Evolutionary conservation across 2,888 invertebrate species (phyloP), one percentile per base, ranked within the genome.

Genomic region (Scaptomyza reducta): DNA sequence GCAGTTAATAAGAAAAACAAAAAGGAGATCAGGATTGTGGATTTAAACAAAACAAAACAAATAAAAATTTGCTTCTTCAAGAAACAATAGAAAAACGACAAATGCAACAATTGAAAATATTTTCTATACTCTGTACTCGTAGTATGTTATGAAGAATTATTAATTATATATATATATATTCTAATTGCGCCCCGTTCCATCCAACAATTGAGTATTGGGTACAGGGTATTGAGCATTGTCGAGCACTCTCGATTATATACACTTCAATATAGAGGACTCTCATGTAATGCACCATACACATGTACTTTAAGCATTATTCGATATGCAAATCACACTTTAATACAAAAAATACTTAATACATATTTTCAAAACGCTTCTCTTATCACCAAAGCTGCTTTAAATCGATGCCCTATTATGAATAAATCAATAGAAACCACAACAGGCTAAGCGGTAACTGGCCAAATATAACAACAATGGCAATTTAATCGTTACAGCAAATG

Each of bases 311-410:
- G 47, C 54, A 63, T 58, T 63, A 60, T 61, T 51, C 62, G 33
- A 45, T 70, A 56, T 55, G 56, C 49, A 14, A 45, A 60, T 46
- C 50, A 46, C 45, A 51, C 54, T 64, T 67, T 49, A 61, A 50
- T 29, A 50, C 18, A 57, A 62, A 51, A 25, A 50, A 44, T 31
- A 66, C 22, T 22, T 22, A 22, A 22, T 63, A 51, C 62, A 70
- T 56, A 62, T 59, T 62, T 59, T 56, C 33, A 64, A 75, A 76
- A 61, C 44, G 82, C 82, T 81, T 87, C 33, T 60, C 57, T 74
- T 70, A 54, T 78, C 88, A 82, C 82, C 75, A 81, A 80, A 82
- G 72, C 87, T 75, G 85, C 82, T 82, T 82, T 81, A 81, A 57
- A 63, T 51, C 45, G 58, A 80, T 72, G 81, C 56, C 87, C 77